Evolutionary conservation across 1,140 invertebrate species (phyloP), one percentile per base, ranked within the genome.

Genomic region (Drosophila erecta): DNA sequence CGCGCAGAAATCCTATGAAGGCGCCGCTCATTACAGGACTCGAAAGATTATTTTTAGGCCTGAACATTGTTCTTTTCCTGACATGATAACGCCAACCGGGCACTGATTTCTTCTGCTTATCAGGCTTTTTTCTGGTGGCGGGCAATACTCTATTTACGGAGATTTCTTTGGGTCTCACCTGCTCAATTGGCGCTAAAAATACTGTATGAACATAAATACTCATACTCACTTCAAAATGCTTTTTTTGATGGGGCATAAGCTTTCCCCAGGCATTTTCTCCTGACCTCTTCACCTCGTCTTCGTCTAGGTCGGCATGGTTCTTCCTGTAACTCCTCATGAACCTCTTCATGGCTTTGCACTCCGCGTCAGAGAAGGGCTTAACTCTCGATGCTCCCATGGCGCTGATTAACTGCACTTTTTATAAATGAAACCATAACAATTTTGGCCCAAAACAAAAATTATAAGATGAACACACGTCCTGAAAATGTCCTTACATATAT

Each of bases 181-280:
- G 15, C 10, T 10, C n/a, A 40, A 5, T 3, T 7, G 3, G 15
- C 15, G 2, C 0, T 35, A 0, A 27, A n/a, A 27, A 33, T 15
- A 15, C 1, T 11, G 7, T n/a, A 17, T 0, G 6, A 5, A 2
- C 17, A 33, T 1, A 5, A 33, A 3, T 0, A 12, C 2, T 6
- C 15, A 10, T 7, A 27, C 58, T 55, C 12, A 69, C 65, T 10
- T 50, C 33, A 54, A 69, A 69, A 0, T 22, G 10, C 7, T 5
- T 14, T 3, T 69, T 66, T 22, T 69, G 38, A 4, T 20, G 0
- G 2, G 17, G 17, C 8, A 12, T 22, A 4, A 69, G 17, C 49
- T 54, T 69, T 3, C 61, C 65, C 60, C 65, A 69, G 2, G 60
- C 47, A 22, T 46, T 53, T 8, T 4, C 15, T 1, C 14, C 57